Evolutionary conservation across 2,888 invertebrate genomes (phyloP), one percentile per base, ranked within the genome.

Genomic region (Eupithecia subumbrata): DNA sequence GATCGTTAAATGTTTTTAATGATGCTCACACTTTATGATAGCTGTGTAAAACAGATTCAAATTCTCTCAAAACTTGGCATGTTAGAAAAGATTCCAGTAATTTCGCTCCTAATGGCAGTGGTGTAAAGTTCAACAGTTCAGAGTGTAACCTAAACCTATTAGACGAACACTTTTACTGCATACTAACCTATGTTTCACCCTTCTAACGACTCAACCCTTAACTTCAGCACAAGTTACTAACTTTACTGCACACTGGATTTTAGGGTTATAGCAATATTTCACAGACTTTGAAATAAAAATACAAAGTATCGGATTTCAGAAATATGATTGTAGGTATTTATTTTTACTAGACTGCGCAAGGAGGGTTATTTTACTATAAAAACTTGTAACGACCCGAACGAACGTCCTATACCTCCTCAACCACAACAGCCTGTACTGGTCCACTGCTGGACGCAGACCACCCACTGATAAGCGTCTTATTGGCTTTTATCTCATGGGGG

Each of bases 1-100:
- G 68, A 37, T 37, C 30, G 69, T 70, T 70, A 72, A 69, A 64
- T 71, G 73, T 77, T 73, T 78, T 52, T 68, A 60, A 52, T n/a
- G 22, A 22, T 48, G 12, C 37, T 37, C 34, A 37, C n/a, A 52
- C 8, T 56, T 60, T 25, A 60, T 25, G 60, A 60, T 60, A 60
- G 25, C 60, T 25, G 25, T 60, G 60, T 60, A 60, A 60, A 60
- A 60, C 25, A 60, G 12, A 60, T 60, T 60, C 60, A 25, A 60
- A 60, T 22, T 56, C 56, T 56, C 56, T 60, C 12, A 25, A 60
- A 60, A 60, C 60, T 25, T 25, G 56, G 22, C 60, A 22, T 4
- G 60, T 60, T 25, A 12, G 60, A 60, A 60, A 60, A 60, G 25
- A 60, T 60, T 60, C 14, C 25, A 60, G 48, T 48, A 48, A 37